These are phyloP conservation scores for Uromys caudimaculatus DNA, from an alignment of 2,797 vertebrate species.

Conservation along the genomic window DNA sequence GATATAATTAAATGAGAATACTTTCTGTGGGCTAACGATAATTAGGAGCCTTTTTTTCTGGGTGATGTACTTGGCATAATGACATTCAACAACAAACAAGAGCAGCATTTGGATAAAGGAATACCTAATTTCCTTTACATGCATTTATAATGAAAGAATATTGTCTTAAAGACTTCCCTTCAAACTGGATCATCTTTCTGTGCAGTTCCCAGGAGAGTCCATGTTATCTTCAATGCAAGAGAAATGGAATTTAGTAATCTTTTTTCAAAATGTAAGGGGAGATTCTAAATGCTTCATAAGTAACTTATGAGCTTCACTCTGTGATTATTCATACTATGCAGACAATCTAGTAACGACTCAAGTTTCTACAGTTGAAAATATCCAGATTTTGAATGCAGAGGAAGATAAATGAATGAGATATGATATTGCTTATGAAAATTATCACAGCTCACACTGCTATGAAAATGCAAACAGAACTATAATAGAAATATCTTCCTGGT, in stretches of 20 bases:
- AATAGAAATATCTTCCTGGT: background rate
- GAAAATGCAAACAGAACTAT: background rate
- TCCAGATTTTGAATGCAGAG: conserved; percentile 18
- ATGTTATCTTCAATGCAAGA: background rate
- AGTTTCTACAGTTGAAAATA: background rate
- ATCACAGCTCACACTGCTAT: background rate
- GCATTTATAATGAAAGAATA: background rate
- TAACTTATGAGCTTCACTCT: background rate
- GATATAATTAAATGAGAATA: background rate
- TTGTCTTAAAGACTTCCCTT: background rate
- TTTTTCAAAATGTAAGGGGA: background rate
- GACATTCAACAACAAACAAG: background rate
- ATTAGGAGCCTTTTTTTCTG: background rate
- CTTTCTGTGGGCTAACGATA: background rate
- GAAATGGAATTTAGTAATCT: background rate
- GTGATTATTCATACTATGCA: background rate
- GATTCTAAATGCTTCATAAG: background rate
- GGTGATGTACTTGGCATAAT: background rate
- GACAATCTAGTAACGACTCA: background rate
- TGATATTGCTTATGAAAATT: background rate
- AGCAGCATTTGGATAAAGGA: background rate
- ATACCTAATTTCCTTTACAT: background rate
- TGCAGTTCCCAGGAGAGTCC: background rate
- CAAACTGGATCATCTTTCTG: background rate
- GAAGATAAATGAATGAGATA: background rate